Evolutionary conservation across 2,113 vertebrate genomes (phyloP).

Genomic region (Pterocles burchelli): DNA sequence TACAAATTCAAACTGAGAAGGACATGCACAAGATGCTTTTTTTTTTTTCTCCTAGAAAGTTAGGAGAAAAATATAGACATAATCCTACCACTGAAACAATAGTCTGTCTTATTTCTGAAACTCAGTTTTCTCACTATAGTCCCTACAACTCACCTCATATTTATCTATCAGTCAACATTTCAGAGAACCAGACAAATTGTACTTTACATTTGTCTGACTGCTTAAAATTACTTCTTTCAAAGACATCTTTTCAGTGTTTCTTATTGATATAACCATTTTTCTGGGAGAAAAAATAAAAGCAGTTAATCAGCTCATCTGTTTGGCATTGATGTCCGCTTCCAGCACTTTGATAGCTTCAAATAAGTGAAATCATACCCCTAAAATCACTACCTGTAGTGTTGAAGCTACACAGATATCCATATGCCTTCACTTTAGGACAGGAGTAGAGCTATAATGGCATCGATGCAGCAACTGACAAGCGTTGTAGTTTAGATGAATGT

Average conservation of each 20-base stretch:
- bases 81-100: background rate
- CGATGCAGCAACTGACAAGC: background rate
- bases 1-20: background rate
- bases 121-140: background rate
- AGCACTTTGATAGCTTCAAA: background rate
- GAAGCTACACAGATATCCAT: background rate
- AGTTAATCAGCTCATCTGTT: background rate
- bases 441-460: background rate
- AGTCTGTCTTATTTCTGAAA: background rate
- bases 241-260: background rate
- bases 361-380: background rate
- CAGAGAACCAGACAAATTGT: background rate
- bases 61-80: background rate
- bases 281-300: background rate
- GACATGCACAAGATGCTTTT: background rate
- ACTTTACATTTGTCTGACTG: accelerated
- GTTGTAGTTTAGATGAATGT: background rate
- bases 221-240: background rate
- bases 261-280: background rate
- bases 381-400: background rate
- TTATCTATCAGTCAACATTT: background rate
- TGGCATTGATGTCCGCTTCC: background rate
- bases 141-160: background rate
- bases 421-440: background rate
- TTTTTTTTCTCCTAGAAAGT: accelerated